phyloP scores from a whole-genome alignment of 2,113 vertebrate genomes.

The Nycticryphes semicollaris region DNA sequence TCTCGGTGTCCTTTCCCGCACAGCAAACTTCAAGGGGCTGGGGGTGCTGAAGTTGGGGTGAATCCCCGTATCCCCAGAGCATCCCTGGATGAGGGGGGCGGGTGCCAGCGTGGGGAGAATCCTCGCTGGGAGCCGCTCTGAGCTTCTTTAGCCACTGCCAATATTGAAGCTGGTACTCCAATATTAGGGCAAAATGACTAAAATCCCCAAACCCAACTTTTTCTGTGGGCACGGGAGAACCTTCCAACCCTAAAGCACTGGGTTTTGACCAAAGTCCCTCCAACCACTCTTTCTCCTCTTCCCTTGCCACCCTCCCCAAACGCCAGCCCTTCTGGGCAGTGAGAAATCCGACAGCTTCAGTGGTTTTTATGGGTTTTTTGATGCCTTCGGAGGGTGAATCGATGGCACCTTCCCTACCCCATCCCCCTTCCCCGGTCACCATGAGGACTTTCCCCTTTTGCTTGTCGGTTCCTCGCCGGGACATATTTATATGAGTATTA shows the following conservation, averaged over 20 bases:
- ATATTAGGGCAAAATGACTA: accelerated
- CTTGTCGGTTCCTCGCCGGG: neutral
- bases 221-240: neutral
- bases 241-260: accelerated
- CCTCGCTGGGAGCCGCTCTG: neutral
- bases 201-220: neutral
- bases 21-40: accelerated
- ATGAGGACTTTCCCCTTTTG: neutral
- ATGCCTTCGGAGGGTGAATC: neutral
- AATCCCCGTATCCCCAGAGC: neutral
- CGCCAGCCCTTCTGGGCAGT: neutral
- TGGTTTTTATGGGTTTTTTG: accelerated
- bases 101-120: no score
- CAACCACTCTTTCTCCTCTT: accelerated
- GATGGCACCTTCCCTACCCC: neutral
- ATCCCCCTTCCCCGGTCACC: neutral
- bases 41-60: neutral
- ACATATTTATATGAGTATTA: neutral
- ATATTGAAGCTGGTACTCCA: neutral
- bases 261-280: neutral
- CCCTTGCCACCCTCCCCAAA: neutral
- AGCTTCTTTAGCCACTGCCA: neutral
- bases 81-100: no score
- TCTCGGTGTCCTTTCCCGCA: neutral
- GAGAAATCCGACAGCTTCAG: neutral